Evolutionary conservation across 2,113 vertebrate species (phyloP).

Genomic region (Paedocypris sp.): DNA sequence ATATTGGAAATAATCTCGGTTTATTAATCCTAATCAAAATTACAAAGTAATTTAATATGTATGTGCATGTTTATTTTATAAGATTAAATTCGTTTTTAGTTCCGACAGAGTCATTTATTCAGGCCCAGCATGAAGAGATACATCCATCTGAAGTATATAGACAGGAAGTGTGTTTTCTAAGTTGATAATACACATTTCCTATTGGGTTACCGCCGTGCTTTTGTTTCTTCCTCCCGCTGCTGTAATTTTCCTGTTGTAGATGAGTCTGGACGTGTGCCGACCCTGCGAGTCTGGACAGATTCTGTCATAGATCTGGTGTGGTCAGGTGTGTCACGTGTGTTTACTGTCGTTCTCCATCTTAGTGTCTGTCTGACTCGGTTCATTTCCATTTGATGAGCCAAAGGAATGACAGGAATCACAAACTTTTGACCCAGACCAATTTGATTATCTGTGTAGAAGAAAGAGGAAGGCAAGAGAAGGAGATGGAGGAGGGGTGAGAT

Average conservation of each 20-base stretch:
- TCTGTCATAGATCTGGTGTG: background rate
- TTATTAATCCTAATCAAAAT: too few relatives aligned
- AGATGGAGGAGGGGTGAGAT: background rate
- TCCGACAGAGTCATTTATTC: too few relatives aligned
- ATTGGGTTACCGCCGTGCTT: slow-evolving; percentile 5
- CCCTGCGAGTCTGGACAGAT: background rate
- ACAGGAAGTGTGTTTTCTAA: slow-evolving; percentile 37
- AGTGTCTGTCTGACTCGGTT: background rate
- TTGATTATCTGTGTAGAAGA: background rate
- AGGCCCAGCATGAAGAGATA: background rate
- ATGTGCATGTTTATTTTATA: too few relatives aligned
- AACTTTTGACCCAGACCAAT: slow-evolving; percentile 3
- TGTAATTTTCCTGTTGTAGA: slow-evolving; percentile 1
- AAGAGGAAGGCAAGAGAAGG: background rate
- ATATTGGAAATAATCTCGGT: too few relatives aligned
- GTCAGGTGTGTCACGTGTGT: background rate
- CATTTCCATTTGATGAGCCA: slow-evolving; percentile 5
- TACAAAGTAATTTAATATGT: too few relatives aligned
- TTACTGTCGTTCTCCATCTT: background rate
- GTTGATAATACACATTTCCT: slow-evolving; percentile 37
- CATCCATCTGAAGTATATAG: background rate
- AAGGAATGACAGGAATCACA: slow-evolving; percentile 25
- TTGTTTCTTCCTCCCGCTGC: slow-evolving; percentile 17
- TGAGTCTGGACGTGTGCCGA: background rate
- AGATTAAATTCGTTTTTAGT: too few relatives aligned